phyloP scores from a whole-genome alignment of 2,113 vertebrate species.

The Steatornis caripensis region DNA sequence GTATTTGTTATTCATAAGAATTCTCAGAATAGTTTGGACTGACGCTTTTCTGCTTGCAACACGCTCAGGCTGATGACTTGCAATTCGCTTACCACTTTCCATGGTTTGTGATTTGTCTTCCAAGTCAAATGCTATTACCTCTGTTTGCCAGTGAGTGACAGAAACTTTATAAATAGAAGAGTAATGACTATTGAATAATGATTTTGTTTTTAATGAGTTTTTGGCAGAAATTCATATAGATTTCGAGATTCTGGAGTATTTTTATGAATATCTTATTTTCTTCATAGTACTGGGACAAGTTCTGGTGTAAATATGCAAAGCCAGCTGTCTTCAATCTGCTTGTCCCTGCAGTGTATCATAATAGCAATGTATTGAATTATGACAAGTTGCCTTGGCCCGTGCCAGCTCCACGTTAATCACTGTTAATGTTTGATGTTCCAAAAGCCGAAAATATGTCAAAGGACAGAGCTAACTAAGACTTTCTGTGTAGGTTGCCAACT shows the following conservation, averaged over 20 bases:
- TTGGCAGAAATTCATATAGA: background rate
- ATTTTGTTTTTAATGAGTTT: conserved; percentile 2
- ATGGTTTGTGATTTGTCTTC: conserved; percentile 12
- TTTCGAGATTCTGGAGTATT: background rate
- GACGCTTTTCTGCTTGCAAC: background rate
- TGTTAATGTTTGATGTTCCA: background rate
- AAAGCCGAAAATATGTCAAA: conserved; percentile 33
- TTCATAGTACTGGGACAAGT: background rate
- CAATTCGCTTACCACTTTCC: conserved; percentile 26
- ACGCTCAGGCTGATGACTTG: background rate
- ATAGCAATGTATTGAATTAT: background rate
- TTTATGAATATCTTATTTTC: conserved; percentile 7
- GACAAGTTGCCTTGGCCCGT: background rate
- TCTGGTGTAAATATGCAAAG: conserved; percentile 25
- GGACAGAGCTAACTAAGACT: background rate
- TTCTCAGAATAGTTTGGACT: conserved; percentile 21
- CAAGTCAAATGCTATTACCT: background rate
- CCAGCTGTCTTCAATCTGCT: background rate
- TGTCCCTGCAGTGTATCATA: background rate
- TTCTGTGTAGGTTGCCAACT: background rate
- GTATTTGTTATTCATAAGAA: conserved; percentile 32
- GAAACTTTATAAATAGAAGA: conserved; percentile 37
- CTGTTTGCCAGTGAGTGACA: conserved; percentile 19
- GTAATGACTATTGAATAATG: background rate
- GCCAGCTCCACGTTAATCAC: background rate